These are phyloP conservation scores for Tolmerus cingulatus DNA, from an alignment of 2,888 invertebrate genomes.

Conservation along the genomic window DNA sequence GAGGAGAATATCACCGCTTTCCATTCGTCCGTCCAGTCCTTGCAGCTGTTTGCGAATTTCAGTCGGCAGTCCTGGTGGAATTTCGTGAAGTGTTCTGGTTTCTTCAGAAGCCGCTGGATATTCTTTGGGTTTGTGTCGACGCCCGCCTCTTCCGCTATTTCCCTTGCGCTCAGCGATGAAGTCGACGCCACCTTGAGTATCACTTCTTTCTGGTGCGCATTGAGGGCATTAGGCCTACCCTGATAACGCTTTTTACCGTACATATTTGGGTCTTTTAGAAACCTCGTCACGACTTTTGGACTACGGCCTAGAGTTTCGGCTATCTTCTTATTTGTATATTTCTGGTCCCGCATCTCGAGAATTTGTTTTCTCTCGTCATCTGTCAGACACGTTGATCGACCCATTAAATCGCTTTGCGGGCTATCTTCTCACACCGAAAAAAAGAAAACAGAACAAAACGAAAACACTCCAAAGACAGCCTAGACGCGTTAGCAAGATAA, in stretches of 20 bases:
- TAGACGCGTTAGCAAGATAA: not conserved
- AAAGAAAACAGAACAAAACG: not conserved
- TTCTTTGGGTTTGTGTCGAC: conserved; percentile 24
- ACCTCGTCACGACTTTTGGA: conserved; percentile 6
- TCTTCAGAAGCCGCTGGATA: conserved; percentile 1
- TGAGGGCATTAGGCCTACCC: conserved; percentile 13
- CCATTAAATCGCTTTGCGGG: not conserved
- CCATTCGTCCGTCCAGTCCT: conserved; percentile 11
- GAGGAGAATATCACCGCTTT: conserved; percentile 16
- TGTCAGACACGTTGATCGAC: conserved; percentile 29
- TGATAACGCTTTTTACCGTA: conserved; percentile 21
- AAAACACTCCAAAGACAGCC: not conserved
- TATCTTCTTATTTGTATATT: conserved; percentile 11
- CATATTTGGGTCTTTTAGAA: not conserved
- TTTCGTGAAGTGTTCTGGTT: conserved; percentile 18
- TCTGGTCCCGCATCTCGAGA: conserved; percentile 4
- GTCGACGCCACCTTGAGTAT: conserved; percentile 25
- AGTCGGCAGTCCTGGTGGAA: conserved; percentile 10
- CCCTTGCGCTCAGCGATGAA: not conserved
- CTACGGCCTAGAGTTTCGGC: conserved; percentile 13
- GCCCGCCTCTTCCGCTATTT: conserved; percentile 20
- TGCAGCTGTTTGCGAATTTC: conserved; percentile 16
- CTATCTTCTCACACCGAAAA: not conserved
- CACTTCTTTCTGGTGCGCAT: conserved; percentile 11
- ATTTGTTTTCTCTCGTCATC: conserved; percentile 26